These are phyloP conservation scores for Sardina pilchardus DNA, from an alignment of 2,113 vertebrate species.

Conservation along the genomic window DNA sequence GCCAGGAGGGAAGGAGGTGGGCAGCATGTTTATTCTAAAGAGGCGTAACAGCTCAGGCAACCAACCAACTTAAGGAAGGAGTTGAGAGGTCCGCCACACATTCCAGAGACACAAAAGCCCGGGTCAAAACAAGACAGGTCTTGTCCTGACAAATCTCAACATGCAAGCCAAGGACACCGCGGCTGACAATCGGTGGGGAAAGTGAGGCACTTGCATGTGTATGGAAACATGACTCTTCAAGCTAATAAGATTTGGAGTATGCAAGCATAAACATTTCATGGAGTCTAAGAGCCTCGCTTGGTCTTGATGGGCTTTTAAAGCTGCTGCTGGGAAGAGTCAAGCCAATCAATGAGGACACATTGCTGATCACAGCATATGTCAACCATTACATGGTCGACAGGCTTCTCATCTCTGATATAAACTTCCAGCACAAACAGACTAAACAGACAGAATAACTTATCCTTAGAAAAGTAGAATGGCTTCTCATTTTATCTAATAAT, in stretches of 20 bases:
- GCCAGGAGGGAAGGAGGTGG: constrained; percentile 16
- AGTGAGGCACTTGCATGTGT: neutral
- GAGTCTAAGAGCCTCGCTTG: constrained; percentile 64
- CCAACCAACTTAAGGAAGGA: constrained; percentile 3
- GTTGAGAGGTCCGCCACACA: constrained; percentile 35
- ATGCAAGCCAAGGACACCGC: neutral
- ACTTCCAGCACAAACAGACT: neutral
- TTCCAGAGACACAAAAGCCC: constrained; percentile 45
- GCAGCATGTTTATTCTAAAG: neutral
- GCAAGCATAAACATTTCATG: constrained; percentile 57
- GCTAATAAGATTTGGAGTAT: constrained; percentile 43
- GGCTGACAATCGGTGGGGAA: constrained; percentile 20
- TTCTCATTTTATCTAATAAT: neutral
- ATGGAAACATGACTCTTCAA: constrained; percentile 35
- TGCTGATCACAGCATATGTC: constrained; percentile 57
- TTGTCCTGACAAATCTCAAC: constrained; percentile 14
- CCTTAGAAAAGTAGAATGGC: too few species aligned
- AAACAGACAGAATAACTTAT: neutral
- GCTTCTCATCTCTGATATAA: neutral
- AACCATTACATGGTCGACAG: constrained; percentile 25
- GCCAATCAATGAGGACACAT: constrained; percentile 52
- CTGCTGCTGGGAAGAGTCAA: constrained; percentile 15
- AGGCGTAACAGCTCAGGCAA: neutral
- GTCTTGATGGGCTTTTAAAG: constrained; percentile 65
- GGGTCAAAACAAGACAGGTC: constrained; percentile 35